These are phyloP conservation scores for Smittia sp. DNA, from an alignment of 2,888 invertebrate species.

Conservation along the genomic window DNA sequence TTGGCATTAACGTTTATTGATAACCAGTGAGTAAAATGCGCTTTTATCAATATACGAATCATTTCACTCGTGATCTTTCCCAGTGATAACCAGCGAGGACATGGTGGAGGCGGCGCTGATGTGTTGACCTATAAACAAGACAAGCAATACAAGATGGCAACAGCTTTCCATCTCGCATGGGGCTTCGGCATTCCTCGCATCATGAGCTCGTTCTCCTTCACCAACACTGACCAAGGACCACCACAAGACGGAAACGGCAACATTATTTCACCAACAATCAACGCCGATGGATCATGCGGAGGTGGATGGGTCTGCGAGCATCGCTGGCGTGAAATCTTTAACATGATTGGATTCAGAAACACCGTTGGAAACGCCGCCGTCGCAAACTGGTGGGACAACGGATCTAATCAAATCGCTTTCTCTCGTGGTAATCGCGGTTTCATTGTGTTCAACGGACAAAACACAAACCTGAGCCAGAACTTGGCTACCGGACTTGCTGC, in stretches of 20 bases:
- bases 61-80: too few species aligned
- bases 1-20: conserved; percentile 71
- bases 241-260: conserved; percentile 63
- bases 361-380: conserved; percentile 59
- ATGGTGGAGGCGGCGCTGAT: conserved; percentile 53
- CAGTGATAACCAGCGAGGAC: conserved; percentile 67
- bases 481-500: conserved; percentile 66
- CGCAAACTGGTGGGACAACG: conserved; percentile 78
- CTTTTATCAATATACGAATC: too few species aligned
- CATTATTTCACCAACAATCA: conserved; percentile 65
- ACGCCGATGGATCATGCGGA: conserved; percentile 63
- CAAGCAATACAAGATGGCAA: conserved; percentile 67
- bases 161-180: conserved; percentile 68
- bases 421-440: conserved; percentile 73
- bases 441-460: conserved; percentile 71
- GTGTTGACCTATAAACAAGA: conserved; percentile 61
- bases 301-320: conserved; percentile 83
- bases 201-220: conserved; percentile 78
- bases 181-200: conserved; percentile 72
- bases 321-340: conserved; percentile 76
- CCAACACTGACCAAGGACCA: conserved; percentile 61
- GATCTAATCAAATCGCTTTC: conserved; percentile 79
- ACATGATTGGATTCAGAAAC: conserved; percentile 77
- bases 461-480: conserved; percentile 58
- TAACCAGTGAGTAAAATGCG: too few species aligned